Percentiles rank a stretch among this genome's conserved stretches.
Conservation (phyloP, 1,140 invertebrate species). For the Probaryconus sp. region DNA sequence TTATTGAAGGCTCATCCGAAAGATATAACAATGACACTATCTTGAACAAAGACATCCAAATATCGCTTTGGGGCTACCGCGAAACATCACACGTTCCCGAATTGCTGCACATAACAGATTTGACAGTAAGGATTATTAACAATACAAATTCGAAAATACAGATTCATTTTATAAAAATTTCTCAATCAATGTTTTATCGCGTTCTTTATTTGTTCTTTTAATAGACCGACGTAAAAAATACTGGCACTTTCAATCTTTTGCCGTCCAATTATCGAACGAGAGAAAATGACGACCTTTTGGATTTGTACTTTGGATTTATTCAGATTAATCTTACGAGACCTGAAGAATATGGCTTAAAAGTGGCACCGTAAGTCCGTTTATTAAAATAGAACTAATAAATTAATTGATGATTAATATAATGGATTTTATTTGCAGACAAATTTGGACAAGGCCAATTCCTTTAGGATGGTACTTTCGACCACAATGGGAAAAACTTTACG, state of each 20-base stretch:
- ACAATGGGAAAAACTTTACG: conserved; percentile 90
- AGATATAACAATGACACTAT: conserved; percentile 47
- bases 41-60: conserved; percentile 79
- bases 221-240: conserved; percentile 78
- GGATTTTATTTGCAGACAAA: conserved; percentile 21
- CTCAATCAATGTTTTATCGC: too few relatives aligned
- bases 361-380: conserved; percentile 88
- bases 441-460: conserved; percentile 93
- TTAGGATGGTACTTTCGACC: conserved; percentile 94
- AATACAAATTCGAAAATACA: too few relatives aligned
- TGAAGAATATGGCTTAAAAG: conserved; percentile 82
- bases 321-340: conserved; percentile 93
- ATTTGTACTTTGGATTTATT: conserved; percentile 92
- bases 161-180: too few relatives aligned
- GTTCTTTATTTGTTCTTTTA: conserved; percentile 21
- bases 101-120: conserved; percentile 81
- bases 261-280: conserved; percentile 84
- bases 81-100: conserved; percentile 87
- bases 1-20: conserved; percentile 29
- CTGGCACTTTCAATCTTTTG: conserved; percentile 83
- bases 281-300: conserved; percentile 83
- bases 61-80: conserved; percentile 92
- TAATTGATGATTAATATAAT: background rate
- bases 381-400: background rate
- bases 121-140: conserved; percentile 78